Base-by-base conservation (phyloP, 2,797 vertebrate genomes). In the Psittacula derbiana region DNA sequence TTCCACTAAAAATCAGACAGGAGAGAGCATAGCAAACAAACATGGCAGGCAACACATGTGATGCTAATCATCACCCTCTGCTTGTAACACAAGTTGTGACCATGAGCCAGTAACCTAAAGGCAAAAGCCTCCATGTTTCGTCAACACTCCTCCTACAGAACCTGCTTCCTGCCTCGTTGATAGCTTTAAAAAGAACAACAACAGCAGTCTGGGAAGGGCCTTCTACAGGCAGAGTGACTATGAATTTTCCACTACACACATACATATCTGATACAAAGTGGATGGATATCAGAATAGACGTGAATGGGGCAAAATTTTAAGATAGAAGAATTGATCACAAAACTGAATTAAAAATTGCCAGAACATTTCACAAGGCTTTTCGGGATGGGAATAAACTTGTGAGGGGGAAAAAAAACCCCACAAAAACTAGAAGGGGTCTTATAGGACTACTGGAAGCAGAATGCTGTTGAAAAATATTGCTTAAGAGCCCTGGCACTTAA, bases 291-390 rank as follows among this genome's bases (percentile, higher is more conserved):
- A 90, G 40, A 78, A 64, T 10, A 67, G 30, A 57, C 24, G 21
- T 5, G 12, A 76, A 80, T 61, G 8, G 4, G 16, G 7, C 4
- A 69, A 65, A 86, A 30, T 11, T 27, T 41, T 64, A 86, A 61
- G 60, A 61, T 4, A 43, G 15, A 69, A 72, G 27, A 44, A 50
- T 18, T 0, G 0, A 65, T 43, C 3, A 24, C 24, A 55, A 38
- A 58, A 62, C 27, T 3, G 0, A 86, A 50, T 50, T 66, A 6
- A 69, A 86, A 88, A 74, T 38, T 79, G 6, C 10, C 30, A 81
- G 21, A 92, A 80, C 14, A 12, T 55, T 84, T 86, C 55, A 88
- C 12, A 65, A 36, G 33, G 28, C 19, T 84, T 92, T 88, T 65
- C 46, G 73, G 43, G 14, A 70, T 52, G 4, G 19, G 8, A 81